These are phyloP conservation scores for Prunella fulvescens DNA, from an alignment of 2,113 vertebrate species.

Conservation along the genomic window DNA sequence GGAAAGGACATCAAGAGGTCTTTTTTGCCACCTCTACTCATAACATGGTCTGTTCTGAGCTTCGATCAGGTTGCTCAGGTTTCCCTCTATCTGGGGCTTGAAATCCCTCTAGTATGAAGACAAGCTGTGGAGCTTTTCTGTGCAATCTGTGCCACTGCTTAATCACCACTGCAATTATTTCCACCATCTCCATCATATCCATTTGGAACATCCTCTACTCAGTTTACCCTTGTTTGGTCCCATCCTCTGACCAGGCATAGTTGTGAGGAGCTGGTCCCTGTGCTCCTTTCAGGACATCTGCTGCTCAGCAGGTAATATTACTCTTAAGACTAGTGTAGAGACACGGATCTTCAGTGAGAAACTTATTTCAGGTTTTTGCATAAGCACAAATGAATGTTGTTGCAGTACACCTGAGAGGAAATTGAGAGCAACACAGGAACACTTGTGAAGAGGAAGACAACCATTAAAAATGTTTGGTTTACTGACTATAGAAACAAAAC, in stretches of 20 bases:
- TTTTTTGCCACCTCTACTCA: not conserved
- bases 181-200: rapidly evolving
- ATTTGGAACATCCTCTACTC: not conserved
- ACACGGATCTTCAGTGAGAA: not conserved
- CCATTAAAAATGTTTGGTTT: not conserved
- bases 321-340: not conserved
- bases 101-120: not conserved
- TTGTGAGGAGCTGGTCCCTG: not conserved
- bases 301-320: not conserved
- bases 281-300: not conserved
- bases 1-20: not conserved
- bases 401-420: not conserved
- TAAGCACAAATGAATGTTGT: not conserved
- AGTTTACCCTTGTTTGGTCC: not conserved
- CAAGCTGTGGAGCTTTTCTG: not conserved
- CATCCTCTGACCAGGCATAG: not conserved
- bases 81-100: not conserved
- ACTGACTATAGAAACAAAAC: not conserved
- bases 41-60: not conserved
- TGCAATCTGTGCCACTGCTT: not conserved
- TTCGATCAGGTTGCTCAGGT: not conserved
- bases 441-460: not conserved
- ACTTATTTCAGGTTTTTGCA: not conserved
- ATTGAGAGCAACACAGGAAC: not conserved
- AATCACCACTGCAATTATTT: not conserved